phyloP scores from a whole-genome alignment of 1,140 invertebrate species.

The Gonioctena quinquepunctata region DNA sequence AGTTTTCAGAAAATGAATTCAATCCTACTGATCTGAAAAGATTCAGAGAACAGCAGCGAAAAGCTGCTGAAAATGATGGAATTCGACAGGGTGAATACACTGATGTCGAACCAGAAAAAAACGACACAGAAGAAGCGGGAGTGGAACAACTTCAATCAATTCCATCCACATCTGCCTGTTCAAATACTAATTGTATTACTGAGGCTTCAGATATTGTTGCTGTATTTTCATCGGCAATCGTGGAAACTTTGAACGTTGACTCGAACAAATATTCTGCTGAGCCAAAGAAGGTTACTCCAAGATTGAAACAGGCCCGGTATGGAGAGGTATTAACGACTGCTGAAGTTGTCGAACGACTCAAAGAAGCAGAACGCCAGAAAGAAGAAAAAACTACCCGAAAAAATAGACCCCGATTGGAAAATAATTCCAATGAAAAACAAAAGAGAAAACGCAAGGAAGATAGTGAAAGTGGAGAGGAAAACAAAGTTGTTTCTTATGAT shows the following conservation, averaged over 20 bases:
- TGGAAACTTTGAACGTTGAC: neutral
- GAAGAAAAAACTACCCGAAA: conserved; percentile 1
- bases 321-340: conserved; percentile 1
- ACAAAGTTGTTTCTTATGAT: neutral
- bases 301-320: neutral
- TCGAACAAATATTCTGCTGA: neutral
- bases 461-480: neutral
- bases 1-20: conserved; percentile 19
- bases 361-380: conserved; percentile 1
- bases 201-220: neutral
- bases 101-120: conserved; percentile 1
- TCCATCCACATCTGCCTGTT: neutral
- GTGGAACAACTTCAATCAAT: neutral
- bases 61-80: neutral
- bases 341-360: neutral
- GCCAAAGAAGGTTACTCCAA: neutral
- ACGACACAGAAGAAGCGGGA: neutral
- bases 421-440: neutral
- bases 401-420: neutral
- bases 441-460: neutral
- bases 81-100: neutral
- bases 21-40: conserved; percentile 5
- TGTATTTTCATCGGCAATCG: neutral
- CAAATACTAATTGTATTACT: neutral
- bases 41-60: neutral